Evolutionary conservation across 2,797 vertebrate species (phyloP).

Genomic region (Sebastes umbrosus): DNA sequence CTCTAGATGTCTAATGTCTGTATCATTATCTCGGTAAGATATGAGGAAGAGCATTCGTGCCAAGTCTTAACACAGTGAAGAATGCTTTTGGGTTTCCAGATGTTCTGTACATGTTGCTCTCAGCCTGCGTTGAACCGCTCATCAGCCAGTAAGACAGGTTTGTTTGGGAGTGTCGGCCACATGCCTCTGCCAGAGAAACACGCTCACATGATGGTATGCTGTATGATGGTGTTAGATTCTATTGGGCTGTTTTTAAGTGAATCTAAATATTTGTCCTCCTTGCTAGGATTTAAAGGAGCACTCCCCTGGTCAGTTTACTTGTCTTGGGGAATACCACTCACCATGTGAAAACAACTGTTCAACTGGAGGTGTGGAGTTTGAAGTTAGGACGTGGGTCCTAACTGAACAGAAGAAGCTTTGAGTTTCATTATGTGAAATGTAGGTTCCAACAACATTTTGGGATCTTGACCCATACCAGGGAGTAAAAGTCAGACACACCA

Average conservation of each 20-base stretch:
- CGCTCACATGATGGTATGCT: slow-evolving; percentile 1
- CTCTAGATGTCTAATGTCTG: neutral
- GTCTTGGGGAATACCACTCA: neutral
- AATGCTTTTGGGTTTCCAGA: slow-evolving; percentile 14
- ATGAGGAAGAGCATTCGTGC: neutral
- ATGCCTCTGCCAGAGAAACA: slow-evolving; percentile 3
- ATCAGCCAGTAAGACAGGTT: slow-evolving; percentile 46
- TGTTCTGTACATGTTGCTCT: neutral
- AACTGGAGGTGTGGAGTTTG: neutral
- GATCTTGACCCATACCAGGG: neutral
- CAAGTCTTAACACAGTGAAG: neutral
- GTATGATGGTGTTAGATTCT: neutral
- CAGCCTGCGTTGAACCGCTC: slow-evolving; percentile 1
- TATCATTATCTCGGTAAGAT: neutral
- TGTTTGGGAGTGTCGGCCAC: slow-evolving; percentile 38
- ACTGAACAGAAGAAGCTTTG: neutral
- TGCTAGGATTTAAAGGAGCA: neutral
- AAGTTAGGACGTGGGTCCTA: neutral
- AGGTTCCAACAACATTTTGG: neutral
- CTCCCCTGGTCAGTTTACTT: neutral
- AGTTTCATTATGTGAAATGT: neutral
- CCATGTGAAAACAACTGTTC: neutral
- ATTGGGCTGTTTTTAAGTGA: neutral
- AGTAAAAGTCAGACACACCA: neutral
- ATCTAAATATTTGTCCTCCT: neutral